phyloP scores from a whole-genome alignment of 2,113 vertebrate genomes.

The Verasper variegatus region DNA sequence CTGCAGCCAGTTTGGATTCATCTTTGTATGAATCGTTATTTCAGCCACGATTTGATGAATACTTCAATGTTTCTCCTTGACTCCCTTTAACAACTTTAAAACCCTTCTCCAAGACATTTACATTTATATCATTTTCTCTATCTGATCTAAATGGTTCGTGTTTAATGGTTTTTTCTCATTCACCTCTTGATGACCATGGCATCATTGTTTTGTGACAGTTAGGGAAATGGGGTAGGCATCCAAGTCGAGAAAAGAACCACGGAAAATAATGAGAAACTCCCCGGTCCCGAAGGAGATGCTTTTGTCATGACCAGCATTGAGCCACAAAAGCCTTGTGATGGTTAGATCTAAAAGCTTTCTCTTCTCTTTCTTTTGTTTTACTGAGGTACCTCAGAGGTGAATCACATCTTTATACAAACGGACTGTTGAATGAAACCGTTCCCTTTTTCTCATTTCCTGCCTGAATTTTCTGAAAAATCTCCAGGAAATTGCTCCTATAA shows the following conservation, averaged over 20 bases:
- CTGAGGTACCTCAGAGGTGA: background rate
- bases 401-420: slow-evolving; percentile 4
- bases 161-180: slow-evolving; percentile 20
- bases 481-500: slow-evolving; percentile 42
- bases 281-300: background rate
- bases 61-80: too few species aligned
- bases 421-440: slow-evolving; percentile 20
- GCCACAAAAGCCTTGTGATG: background rate
- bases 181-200: background rate
- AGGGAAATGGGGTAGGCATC: slow-evolving; percentile 10
- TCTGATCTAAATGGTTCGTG: background rate
- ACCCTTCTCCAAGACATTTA: too few species aligned
- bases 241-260: slow-evolving; percentile 13
- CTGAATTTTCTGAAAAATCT: slow-evolving; percentile 11
- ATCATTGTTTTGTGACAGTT: slow-evolving; percentile 18
- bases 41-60: too few species aligned
- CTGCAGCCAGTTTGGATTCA: too few species aligned
- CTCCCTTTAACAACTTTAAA: too few species aligned
- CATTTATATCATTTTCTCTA: background rate
- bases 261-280: slow-evolving; percentile 26
- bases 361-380: slow-evolving; percentile 12
- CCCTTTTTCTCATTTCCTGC: slow-evolving; percentile 23
- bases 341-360: background rate
- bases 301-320: slow-evolving; percentile 11
- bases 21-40: too few species aligned